phyloP scores from a whole-genome alignment of 1,140 invertebrate genomes.

The Plutomurus gul region DNA sequence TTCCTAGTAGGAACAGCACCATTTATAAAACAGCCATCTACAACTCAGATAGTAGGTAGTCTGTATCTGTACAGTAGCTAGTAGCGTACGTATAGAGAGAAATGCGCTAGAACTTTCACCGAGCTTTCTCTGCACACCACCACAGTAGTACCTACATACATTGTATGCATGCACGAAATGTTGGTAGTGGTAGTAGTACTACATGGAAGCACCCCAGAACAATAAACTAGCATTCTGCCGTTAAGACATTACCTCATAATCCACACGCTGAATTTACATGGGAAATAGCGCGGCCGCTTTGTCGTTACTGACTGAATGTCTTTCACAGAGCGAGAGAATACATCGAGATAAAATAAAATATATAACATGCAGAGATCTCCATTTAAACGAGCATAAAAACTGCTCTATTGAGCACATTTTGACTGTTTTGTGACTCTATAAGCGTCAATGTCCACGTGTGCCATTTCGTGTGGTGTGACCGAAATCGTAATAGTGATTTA shows the following conservation, averaged over 20 bases:
- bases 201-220: not conserved
- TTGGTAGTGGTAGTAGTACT: too few relatives aligned
- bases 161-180: too few relatives aligned
- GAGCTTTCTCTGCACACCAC: not conserved
- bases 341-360: not conserved
- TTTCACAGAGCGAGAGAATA: not conserved
- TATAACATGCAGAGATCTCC: slow-evolving; percentile 2
- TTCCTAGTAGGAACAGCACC: too few relatives aligned
- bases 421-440: slow-evolving; percentile 24
- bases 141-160: too few relatives aligned
- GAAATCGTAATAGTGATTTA: slow-evolving; percentile 26
- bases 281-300: not conserved
- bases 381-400: slow-evolving; percentile 28
- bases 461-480: not conserved
- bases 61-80: too few relatives aligned
- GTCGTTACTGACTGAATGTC: not conserved
- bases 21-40: not conserved
- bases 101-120: not conserved
- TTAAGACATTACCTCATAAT: not conserved
- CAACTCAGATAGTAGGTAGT: too few relatives aligned
- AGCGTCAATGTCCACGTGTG: slow-evolving; percentile 22
- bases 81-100: too few relatives aligned
- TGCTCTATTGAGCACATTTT: not conserved
- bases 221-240: not conserved
- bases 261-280: not conserved